Conservation (phyloP, 2,113 vertebrate species). For the Prionailurus bengalensis region DNA sequence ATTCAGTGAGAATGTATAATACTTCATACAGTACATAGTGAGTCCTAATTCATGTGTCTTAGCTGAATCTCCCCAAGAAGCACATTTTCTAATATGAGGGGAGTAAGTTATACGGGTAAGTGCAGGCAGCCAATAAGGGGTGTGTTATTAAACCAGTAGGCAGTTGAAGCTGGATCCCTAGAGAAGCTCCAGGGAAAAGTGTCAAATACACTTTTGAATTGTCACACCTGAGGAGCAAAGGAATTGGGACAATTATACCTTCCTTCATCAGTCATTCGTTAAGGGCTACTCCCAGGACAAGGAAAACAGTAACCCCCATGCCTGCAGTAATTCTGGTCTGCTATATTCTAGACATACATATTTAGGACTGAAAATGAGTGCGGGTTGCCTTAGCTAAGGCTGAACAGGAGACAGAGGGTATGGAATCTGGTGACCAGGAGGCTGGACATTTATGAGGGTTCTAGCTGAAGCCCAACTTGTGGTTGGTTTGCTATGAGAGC, state of each 20-base stretch:
- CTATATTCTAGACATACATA: neutral
- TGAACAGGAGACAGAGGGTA: neutral
- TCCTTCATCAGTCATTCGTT: neutral
- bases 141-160: neutral
- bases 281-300: neutral
- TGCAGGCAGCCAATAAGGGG: neutral
- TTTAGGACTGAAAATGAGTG: neutral
- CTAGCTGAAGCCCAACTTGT: neutral
- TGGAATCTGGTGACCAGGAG: neutral
- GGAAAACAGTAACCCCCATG: neutral
- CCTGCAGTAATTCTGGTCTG: neutral
- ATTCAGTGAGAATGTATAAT: neutral
- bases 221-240: neutral
- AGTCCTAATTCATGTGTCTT: neutral
- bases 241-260: neutral
- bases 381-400: neutral
- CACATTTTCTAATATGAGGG: neutral
- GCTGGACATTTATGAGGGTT: neutral
- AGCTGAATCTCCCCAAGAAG: neutral
- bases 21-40: neutral
- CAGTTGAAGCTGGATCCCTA: neutral
- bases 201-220: neutral
- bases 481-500: neutral
- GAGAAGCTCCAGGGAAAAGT: neutral
- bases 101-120: neutral